Evolutionary conservation across 2,113 vertebrate species (phyloP), one percentile per base, ranked within the genome.

Genomic region (Amphiprion percula): DNA sequence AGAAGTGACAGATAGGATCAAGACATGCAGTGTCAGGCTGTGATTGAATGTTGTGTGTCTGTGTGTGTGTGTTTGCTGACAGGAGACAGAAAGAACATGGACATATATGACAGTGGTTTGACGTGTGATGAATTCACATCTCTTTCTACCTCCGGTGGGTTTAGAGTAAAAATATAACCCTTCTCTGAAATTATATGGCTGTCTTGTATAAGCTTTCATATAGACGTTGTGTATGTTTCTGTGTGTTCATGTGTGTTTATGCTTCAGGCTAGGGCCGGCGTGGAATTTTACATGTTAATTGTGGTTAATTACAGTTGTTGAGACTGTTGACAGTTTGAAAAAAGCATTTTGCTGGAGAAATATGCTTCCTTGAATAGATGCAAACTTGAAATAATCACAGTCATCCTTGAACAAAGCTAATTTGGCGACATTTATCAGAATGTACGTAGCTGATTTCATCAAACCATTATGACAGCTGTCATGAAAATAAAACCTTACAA

Each of bases 211-310:
- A 37, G 15, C 26, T 17, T 70, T 52, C 19, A 44, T 46, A 3
- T 14, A 33, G 4, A 50, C 56, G 10, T 28, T 61, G 54, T 41
- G 12, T 37, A 3, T 30, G 49, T 68, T 10, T 28, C 1, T 21
- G 9, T 59, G 71, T 39, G 21, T 59, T 68, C 37, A n/a, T 78
- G 24, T 63, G 62, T 39, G 62, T 83, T 80, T 81, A 75, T 71
- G 79, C 82, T 90, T 68, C 67, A 83, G 83, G 77, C 79, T n/a
- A 78, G 47, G 77, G 77, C 68, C 70, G 56, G 8, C 73, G 24
- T 60, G 50, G 60, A 26, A 39, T 67, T 69, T 41, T 52, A n/a
- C 65, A 72, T 61, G 50, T 82, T 60, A 78, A 77, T 80, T 58
- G 52, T 76, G 56, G 60, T 68, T 74, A 60, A 87, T 75, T 75